A percentile compares a stretch with the other conserved stretches of the same genome.
phyloP scores from a whole-genome alignment of 2,113 vertebrate genomes.

The Dissostichus mawsoni region DNA sequence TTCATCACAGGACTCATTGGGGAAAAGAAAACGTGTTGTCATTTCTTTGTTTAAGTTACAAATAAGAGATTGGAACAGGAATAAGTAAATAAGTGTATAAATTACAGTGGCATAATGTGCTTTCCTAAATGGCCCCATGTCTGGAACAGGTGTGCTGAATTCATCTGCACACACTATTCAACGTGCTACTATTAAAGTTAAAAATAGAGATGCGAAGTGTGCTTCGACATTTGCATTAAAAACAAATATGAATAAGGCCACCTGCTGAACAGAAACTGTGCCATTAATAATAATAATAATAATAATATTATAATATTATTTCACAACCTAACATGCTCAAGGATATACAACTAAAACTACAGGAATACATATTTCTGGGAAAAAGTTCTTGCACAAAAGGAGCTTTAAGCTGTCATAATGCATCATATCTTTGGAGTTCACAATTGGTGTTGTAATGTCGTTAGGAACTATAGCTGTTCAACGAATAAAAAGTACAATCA shows the following conservation, averaged over 20 bases:
- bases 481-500: too few relatives aligned
- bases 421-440: neutral
- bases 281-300: too few relatives aligned
- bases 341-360: neutral
- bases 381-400: too few relatives aligned
- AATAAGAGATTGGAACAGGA: neutral
- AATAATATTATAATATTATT: neutral
- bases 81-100: neutral
- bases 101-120: neutral
- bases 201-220: neutral
- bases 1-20: neutral
- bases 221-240: neutral
- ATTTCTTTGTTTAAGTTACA: neutral
- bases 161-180: neutral
- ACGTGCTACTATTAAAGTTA: neutral
- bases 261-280: constrained; percentile 4
- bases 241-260: constrained; percentile 4
- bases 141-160: neutral
- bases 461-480: neutral
- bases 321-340: neutral
- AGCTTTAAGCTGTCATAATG: neutral
- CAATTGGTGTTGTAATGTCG: neutral
- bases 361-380: neutral
- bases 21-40: neutral
- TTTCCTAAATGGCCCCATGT: neutral